Percentiles rank a stretch among this genome's conserved stretches.
These are phyloP conservation scores for Nesidiocoris tenuis DNA, from an alignment of 2,888 invertebrate genomes.

Conservation along the genomic window DNA sequence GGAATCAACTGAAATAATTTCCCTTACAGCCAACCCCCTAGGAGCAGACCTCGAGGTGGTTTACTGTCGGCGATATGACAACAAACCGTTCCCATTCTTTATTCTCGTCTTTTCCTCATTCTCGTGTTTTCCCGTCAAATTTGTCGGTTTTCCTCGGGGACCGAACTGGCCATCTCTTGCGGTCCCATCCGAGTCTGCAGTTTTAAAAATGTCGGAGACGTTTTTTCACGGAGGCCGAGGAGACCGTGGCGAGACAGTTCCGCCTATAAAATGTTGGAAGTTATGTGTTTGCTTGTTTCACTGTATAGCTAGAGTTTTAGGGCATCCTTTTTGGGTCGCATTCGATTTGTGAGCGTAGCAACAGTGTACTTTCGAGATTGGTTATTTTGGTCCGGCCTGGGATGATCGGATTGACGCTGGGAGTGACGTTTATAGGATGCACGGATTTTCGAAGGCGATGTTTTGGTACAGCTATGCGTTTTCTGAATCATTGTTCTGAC, in stretches of 20 bases:
- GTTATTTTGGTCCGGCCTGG: no score
- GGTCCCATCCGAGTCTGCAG: neutral
- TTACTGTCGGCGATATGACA: neutral
- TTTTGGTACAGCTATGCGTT: no score
- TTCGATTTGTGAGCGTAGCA: no score
- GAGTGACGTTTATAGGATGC: no score
- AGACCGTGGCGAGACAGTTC: no score
- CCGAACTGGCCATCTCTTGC: neutral
- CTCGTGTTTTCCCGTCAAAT: neutral
- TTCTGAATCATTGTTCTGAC: no score
- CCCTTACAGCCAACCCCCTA: neutral
- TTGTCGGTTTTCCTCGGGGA: neutral
- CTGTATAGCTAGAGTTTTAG: neutral
- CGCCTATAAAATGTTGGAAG: neutral
- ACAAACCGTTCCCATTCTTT: neutral
- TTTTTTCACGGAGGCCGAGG: neutral
- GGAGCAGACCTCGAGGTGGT: neutral
- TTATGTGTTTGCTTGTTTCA: neutral
- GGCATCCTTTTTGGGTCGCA: neutral
- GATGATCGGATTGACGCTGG: no score
- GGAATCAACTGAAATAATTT: slow-evolving; percentile 1
- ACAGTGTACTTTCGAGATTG: no score
- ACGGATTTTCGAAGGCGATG: no score
- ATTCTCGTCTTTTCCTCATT: neutral
- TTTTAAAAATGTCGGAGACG: neutral